Conservation (phyloP, 2,797 vertebrate species). For the Microhierax caerulescens region DNA sequence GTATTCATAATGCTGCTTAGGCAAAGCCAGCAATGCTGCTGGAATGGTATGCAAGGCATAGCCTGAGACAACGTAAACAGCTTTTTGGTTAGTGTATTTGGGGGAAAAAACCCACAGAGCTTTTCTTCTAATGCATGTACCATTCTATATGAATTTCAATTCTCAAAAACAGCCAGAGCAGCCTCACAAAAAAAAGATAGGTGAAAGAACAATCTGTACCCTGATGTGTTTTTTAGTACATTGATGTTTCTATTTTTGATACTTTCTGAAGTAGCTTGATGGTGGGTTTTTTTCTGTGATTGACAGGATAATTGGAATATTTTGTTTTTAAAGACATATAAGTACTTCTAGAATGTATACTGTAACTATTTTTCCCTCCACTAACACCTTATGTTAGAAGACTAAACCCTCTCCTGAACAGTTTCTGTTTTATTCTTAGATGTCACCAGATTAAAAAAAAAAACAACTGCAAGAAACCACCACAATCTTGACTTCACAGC, state of each 20-base stretch:
- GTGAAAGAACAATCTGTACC: neutral
- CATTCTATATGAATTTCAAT: neutral
- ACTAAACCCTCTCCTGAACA: neutral
- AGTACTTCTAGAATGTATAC: neutral
- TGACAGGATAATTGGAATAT: conserved; percentile 14
- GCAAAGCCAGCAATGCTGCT: neutral
- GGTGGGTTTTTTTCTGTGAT: neutral
- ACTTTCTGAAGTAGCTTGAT: neutral
- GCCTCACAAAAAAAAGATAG: neutral
- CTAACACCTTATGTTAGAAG: neutral
- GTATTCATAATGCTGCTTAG: neutral
- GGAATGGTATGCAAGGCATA: neutral
- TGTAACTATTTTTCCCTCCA: neutral
- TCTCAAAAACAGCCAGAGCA: neutral
- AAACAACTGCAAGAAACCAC: neutral
- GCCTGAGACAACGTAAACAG: neutral
- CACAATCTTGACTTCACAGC: neutral
- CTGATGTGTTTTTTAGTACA: neutral
- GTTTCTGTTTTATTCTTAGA: neutral
- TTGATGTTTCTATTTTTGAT: conserved; percentile 5
- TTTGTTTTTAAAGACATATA: conserved; percentile 6
- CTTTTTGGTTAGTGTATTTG: neutral
- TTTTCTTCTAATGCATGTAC: neutral
- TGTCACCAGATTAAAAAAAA: neutral
- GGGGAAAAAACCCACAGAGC: neutral